Evolutionary conservation across 1,140 invertebrate species (phyloP).

Genomic region (Centruroides vittatus): DNA sequence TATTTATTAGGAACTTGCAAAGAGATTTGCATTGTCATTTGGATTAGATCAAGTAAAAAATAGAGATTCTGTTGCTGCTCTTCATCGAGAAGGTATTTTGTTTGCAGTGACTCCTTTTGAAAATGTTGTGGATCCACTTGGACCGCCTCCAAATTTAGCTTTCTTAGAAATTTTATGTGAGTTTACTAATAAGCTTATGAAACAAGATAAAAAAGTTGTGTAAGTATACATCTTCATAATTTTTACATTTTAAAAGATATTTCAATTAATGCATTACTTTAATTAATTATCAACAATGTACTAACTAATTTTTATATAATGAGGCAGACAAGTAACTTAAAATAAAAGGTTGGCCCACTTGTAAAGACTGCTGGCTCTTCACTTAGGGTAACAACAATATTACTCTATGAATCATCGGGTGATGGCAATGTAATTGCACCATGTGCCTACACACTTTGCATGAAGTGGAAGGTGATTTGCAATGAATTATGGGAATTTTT

Average conservation of each 20-base stretch:
- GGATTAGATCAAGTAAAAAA: constrained; percentile 95
- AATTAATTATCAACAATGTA: neutral
- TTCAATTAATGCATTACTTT: neutral
- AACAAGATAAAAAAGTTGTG: constrained; percentile 89
- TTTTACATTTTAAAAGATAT: neutral
- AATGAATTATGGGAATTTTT: too few species aligned
- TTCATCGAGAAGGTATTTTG: constrained; percentile 86
- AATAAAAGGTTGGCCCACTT: too few species aligned
- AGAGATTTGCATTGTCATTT: constrained; percentile 92
- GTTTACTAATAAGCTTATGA: constrained; percentile 90
- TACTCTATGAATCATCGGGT: neutral
- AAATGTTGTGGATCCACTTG: constrained; percentile 49
- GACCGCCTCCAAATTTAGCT: constrained; percentile 68
- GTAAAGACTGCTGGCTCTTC: too few species aligned
- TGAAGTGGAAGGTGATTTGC: too few species aligned
- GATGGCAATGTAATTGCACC: too few species aligned
- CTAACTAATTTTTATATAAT: neutral
- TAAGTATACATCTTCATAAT: constrained; percentile 31
- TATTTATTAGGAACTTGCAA: constrained; percentile 64
- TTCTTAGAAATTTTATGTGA: constrained; percentile 91
- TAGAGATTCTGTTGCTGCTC: constrained; percentile 86
- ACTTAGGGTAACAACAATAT: neutral
- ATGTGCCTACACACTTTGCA: too few species aligned
- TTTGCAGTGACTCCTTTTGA: constrained; percentile 64
- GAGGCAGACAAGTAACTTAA: neutral